Conservation (phyloP, 2,113 vertebrate genomes). For the Carassius auratus region DNA sequence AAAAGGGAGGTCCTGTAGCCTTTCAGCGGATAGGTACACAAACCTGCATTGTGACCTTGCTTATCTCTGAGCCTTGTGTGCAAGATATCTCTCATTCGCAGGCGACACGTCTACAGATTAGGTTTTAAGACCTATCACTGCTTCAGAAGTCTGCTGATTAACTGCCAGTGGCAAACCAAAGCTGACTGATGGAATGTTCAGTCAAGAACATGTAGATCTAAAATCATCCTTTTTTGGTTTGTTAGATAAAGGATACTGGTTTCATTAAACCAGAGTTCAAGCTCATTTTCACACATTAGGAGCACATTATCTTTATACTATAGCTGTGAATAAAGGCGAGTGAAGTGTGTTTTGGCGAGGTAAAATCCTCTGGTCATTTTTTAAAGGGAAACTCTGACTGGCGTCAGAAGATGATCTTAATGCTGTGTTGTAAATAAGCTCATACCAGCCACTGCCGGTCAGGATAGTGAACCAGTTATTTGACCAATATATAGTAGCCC, state of each 20-base stretch:
- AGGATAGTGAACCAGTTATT: neutral
- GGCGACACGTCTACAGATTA: conserved; percentile 30
- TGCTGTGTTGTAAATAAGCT: too few species aligned
- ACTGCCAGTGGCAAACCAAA: conserved; percentile 8
- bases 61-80: conserved; percentile 49
- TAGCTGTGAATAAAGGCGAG: neutral
- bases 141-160: conserved; percentile 16
- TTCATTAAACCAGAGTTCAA: neutral
- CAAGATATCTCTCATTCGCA: conserved; percentile 45
- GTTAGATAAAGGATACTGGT: neutral
- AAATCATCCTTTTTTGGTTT: neutral
- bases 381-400: neutral
- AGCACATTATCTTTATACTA: neutral
- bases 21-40: conserved; percentile 49
- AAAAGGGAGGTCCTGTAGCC: conserved; percentile 29
- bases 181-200: neutral
- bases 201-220: neutral
- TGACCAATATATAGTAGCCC: neutral
- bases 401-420: too few species aligned
- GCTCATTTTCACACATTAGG: neutral
- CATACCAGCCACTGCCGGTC: too few species aligned
- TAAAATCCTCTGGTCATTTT: neutral
- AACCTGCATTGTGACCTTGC: conserved; percentile 32
- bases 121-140: conserved; percentile 3
- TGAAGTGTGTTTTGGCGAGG: neutral